A percentile compares a stretch with the other conserved stretches of the same genome.
These are phyloP conservation scores for Halcyon smyrnensis DNA, from an alignment of 2,797 vertebrate genomes.

Conservation along the genomic window DNA sequence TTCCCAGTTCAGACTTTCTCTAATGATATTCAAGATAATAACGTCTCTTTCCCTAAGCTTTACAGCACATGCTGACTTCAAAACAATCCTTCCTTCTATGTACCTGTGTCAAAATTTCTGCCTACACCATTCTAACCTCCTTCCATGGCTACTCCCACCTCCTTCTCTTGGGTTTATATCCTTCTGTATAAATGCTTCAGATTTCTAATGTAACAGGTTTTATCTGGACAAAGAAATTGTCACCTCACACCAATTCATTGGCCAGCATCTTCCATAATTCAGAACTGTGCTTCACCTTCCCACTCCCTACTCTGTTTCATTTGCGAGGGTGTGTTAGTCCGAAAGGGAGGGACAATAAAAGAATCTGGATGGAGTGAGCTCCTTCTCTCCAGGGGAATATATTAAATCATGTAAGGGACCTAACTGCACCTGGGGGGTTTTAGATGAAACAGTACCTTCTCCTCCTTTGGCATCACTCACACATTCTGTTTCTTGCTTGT, in stretches of 20 bases:
- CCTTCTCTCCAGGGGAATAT: neutral
- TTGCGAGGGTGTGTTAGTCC: neutral
- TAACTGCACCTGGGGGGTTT: neutral
- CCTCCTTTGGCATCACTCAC: neutral
- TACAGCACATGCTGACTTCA: neutral
- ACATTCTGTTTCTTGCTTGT: neutral
- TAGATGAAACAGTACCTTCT: neutral
- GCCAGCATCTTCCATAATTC: neutral
- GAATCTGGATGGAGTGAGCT: neutral
- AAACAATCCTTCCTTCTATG: neutral
- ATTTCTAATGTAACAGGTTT: neutral
- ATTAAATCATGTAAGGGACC: neutral
- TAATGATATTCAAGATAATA: neutral
- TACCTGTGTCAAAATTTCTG: neutral
- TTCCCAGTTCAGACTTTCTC: neutral
- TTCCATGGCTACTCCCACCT: neutral
- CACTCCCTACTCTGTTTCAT: neutral
- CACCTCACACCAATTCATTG: neutral
- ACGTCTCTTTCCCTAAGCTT: neutral
- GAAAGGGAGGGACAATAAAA: neutral
- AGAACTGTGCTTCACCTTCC: neutral
- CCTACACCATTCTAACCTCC: neutral
- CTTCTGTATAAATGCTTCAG: neutral
- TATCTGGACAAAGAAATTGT: neutral
- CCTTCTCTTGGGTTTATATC: neutral